Conservation (phyloP, 2,888 invertebrate genomes). For the Tenthredo scrophulariae region DNA sequence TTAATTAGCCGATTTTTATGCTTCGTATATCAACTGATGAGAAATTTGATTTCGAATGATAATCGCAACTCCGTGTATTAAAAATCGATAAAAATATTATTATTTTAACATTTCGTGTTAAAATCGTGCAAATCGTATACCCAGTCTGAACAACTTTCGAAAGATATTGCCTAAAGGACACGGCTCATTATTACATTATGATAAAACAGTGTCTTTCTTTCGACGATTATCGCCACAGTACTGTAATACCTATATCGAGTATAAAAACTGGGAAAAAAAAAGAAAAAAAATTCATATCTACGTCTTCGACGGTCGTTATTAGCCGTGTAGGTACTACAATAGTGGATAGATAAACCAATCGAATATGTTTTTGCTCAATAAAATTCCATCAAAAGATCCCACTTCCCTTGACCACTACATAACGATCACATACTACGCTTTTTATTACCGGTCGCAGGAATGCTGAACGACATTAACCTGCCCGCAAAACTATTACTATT, state of each 20-base stretch:
- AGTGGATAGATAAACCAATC: slow-evolving; percentile 1
- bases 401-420: slow-evolving; percentile 17
- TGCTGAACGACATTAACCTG: neutral
- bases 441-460: slow-evolving; percentile 10
- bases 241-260: neutral
- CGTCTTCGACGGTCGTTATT: neutral
- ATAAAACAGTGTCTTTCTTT: neutral
- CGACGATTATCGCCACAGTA: neutral
- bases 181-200: neutral
- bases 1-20: neutral
- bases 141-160: slow-evolving; percentile 7
- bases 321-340: neutral
- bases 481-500: slow-evolving; percentile 1
- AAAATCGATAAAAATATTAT: neutral
- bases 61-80: neutral
- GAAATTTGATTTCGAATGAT: neutral
- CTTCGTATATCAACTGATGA: neutral
- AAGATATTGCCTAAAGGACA: slow-evolving; percentile 1
- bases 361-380: slow-evolving; percentile 22
- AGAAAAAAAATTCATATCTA: neutral
- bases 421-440: slow-evolving; percentile 14
- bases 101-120: slow-evolving; percentile 7
- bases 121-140: neutral
- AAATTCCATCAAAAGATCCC: slow-evolving; percentile 31
- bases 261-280: neutral